Evolutionary conservation across 1,140 invertebrate genomes (phyloP).

Genomic region (Zeugodacus cucurbitae): DNA sequence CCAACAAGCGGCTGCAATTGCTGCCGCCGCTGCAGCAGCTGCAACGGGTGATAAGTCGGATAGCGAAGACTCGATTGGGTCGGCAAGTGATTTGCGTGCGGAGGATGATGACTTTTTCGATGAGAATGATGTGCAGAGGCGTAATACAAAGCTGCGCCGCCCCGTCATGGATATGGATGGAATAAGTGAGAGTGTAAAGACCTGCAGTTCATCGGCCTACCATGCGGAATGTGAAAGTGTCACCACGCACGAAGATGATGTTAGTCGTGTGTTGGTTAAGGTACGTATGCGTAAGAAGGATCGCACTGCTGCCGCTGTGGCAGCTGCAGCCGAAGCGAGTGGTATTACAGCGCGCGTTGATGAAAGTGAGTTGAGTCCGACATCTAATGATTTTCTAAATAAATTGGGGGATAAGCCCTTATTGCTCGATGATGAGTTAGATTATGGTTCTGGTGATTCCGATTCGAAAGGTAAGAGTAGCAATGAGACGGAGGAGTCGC

Average conservation of each 20-base stretch:
- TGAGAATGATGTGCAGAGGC: conserved; percentile 62
- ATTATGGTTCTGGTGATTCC: conserved; percentile 66
- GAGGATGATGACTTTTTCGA: conserved; percentile 71
- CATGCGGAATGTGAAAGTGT: conserved; percentile 79
- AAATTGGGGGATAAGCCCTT: conserved; percentile 83
- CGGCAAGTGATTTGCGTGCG: conserved; percentile 77
- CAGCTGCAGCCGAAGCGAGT: conserved; percentile 11
- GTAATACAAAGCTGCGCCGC: conserved; percentile 51
- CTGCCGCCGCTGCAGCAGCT: conserved; percentile 50
- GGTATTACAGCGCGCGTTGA: conserved; percentile 42
- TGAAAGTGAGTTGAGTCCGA: conserved; percentile 61
- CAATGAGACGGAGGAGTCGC: conserved; percentile 58
- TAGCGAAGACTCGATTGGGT: conserved; percentile 78
- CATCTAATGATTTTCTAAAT: conserved; percentile 71
- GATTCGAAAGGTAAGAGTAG: conserved; percentile 50
- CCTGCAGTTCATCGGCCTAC: conserved; percentile 76
- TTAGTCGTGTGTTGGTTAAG: conserved; percentile 66
- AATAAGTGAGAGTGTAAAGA: conserved; percentile 75
- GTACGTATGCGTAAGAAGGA: conserved; percentile 64
- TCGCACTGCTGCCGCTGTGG: conserved; percentile 50
- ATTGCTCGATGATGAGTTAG: conserved; percentile 82
- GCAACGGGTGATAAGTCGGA: conserved; percentile 61
- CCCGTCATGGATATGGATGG: conserved; percentile 70
- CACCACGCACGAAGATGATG: conserved; percentile 73
- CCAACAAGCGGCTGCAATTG: conserved; percentile 53